These are phyloP conservation scores for Micoletzkya japonica DNA, from an alignment of 2,888 invertebrate species.

Conservation along the genomic window DNA sequence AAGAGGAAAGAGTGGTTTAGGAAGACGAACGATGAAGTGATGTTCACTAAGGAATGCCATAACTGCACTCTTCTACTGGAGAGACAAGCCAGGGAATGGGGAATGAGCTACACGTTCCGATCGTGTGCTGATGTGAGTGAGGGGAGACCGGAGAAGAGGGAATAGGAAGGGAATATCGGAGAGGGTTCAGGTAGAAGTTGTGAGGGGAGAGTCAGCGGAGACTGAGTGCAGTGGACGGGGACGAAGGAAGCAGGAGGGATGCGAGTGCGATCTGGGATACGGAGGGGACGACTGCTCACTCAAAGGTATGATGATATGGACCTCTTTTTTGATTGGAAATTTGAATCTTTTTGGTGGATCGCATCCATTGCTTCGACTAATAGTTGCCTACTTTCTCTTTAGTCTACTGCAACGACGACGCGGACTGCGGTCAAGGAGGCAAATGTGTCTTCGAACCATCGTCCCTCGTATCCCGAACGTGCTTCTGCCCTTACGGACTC, in stretches of 20 bases:
- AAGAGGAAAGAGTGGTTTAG: neutral
- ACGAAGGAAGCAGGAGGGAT: constrained; percentile 40
- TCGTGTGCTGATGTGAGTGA: constrained; percentile 28
- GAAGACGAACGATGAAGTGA: constrained; percentile 27
- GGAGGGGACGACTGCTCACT: constrained; percentile 76
- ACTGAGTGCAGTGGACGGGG: constrained; percentile 85
- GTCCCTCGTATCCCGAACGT: constrained; percentile 40
- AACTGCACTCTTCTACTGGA: constrained; percentile 82
- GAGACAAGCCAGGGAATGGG: constrained; percentile 88
- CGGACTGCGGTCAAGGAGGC: constrained; percentile 56
- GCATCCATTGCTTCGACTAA: no score
- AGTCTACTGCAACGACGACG: constrained; percentile 52
- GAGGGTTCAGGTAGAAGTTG: constrained; percentile 19
- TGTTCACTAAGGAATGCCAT: constrained; percentile 36
- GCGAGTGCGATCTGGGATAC: constrained; percentile 70
- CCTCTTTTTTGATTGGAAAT: neutral
- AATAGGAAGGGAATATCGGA: neutral
- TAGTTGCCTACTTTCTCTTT: no score
- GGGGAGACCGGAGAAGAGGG: neutral
- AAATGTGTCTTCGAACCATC: constrained; percentile 47
- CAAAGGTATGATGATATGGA: constrained; percentile 4
- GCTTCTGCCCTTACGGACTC: constrained; percentile 57
- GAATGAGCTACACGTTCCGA: constrained; percentile 83
- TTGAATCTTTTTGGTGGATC: no score
- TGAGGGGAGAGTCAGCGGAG: constrained; percentile 53